Evolutionary conservation across 1,140 invertebrate genomes (phyloP).

Genomic region (Tetragonula clypearis): DNA sequence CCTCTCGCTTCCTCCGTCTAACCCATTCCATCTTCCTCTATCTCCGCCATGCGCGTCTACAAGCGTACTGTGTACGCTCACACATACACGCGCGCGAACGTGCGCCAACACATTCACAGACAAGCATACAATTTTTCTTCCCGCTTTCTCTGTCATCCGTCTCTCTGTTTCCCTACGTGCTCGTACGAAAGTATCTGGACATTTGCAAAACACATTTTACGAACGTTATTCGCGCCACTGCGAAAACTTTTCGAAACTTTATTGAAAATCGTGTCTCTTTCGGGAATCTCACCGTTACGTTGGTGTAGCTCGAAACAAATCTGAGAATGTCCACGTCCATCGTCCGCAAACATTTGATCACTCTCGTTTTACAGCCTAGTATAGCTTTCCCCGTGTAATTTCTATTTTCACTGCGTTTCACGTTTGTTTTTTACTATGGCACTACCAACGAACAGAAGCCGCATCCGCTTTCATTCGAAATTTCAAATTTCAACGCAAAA

Average conservation of each 20-base stretch:
- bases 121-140: constrained; percentile 23
- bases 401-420: too few relatives aligned
- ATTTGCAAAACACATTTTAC: neutral
- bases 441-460: too few relatives aligned
- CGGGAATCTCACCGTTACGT: neutral
- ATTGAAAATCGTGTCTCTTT: neutral
- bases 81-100: neutral
- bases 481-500: too few relatives aligned
- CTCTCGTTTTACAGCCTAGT: too few relatives aligned
- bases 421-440: too few relatives aligned
- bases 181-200: neutral
- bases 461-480: too few relatives aligned
- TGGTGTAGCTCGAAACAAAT: neutral
- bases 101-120: neutral
- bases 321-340: too few relatives aligned
- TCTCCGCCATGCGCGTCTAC: constrained; percentile 13
- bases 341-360: too few relatives aligned
- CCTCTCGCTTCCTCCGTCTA: constrained; percentile 37
- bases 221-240: neutral
- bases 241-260: neutral
- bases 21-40: constrained; percentile 17
- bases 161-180: neutral
- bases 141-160: neutral
- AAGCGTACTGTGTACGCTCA: neutral
- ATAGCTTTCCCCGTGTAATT: too few relatives aligned